These are phyloP conservation scores for Formica exsecta DNA, from an alignment of 1,140 invertebrate genomes.

Conservation along the genomic window DNA sequence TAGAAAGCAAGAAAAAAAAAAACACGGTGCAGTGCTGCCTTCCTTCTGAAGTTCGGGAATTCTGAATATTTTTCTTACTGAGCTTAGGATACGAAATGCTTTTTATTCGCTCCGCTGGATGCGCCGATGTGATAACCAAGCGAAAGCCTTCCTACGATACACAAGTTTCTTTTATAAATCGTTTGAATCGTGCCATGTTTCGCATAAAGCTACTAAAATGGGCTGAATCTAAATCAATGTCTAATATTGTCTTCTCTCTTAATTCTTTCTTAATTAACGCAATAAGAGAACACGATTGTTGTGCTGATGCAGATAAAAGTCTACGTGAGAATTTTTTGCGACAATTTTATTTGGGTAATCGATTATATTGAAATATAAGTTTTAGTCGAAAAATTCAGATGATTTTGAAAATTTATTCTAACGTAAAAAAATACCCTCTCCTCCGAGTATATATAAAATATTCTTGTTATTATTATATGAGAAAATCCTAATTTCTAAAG, in stretches of 20 bases:
- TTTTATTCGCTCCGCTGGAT: conserved; percentile 54
- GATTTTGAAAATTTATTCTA: conserved; percentile 16
- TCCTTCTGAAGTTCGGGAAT: conserved; percentile 61
- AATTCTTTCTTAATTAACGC: conserved; percentile 30
- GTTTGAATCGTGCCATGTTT: conserved; percentile 39
- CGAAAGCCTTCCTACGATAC: conserved; percentile 7
- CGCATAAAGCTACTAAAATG: conserved; percentile 27
- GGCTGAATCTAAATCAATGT: conserved; percentile 39
- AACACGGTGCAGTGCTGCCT: neutral
- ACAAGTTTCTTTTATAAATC: conserved; percentile 57
- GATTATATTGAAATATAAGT: neutral
- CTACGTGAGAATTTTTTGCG: neutral
- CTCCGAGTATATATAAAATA: too few relatives aligned
- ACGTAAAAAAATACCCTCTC: neutral
- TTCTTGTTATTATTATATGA: neutral
- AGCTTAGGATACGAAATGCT: conserved; percentile 61
- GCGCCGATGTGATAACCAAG: conserved; percentile 41
- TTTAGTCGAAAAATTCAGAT: neutral
- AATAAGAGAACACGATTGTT: neutral
- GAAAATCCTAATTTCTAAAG: neutral
- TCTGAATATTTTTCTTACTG: conserved; percentile 64
- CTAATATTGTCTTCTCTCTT: conserved; percentile 21
- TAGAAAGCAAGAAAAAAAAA: conserved; percentile 13
- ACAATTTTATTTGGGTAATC: neutral
- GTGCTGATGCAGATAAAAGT: conserved; percentile 20